A percentile compares a stretch with the other conserved stretches of the same genome.
phyloP scores from a whole-genome alignment of 64 coral and sea anemone genomes.

The Cladopsammia gracilis region DNA sequence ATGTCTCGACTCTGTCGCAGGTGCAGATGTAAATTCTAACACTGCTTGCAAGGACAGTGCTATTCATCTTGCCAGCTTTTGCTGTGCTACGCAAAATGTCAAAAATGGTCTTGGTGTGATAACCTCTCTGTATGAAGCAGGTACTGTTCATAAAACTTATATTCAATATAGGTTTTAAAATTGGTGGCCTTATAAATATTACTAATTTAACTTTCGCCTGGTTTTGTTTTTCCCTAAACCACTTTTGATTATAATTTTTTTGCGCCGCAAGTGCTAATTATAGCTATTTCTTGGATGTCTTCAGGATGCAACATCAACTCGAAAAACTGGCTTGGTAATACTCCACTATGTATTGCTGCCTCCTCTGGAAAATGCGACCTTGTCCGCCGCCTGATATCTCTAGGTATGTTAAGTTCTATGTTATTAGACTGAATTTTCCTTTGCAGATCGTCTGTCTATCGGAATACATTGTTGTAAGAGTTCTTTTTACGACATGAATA shows the following conservation, averaged over 20 bases:
- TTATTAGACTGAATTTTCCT: no score
- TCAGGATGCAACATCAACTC: constrained; percentile 85
- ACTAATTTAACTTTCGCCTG: no score
- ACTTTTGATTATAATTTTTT: background rate
- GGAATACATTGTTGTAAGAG: no score
- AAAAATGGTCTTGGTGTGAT: constrained; percentile 56
- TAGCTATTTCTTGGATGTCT: background rate
- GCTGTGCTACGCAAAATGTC: constrained; percentile 66
- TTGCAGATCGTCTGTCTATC: no score
- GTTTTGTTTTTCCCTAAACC: no score
- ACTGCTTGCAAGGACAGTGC: constrained; percentile 79
- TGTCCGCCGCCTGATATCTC: constrained; percentile 67
- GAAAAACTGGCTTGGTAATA: constrained; percentile 91
- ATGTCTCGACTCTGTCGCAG: background rate
- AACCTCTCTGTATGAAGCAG: constrained; percentile 72
- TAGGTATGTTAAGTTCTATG: constrained; percentile 39
- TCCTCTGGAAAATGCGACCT: constrained; percentile 79
- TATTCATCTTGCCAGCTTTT: constrained; percentile 89
- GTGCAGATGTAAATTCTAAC: constrained; percentile 75
- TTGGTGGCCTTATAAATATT: background rate
- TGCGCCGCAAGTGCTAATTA: background rate
- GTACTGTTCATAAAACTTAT: constrained; percentile 5
- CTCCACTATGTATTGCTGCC: constrained; percentile 81
- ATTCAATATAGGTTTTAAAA: background rate
- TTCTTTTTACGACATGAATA: no score